phyloP scores from a whole-genome alignment of 2,797 vertebrate species.

The Pseudochaenichthys georgianus region DNA sequence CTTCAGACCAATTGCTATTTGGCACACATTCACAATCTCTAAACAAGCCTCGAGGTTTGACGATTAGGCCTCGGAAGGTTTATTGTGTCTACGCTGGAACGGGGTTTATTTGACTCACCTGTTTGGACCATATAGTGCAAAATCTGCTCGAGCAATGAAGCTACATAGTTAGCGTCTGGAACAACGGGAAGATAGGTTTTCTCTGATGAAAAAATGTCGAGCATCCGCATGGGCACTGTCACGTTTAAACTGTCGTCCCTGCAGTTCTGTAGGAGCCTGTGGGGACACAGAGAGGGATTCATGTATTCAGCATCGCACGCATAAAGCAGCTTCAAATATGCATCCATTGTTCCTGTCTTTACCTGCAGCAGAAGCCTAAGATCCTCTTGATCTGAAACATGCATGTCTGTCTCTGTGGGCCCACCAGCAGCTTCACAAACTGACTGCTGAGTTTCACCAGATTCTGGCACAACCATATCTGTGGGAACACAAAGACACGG shows the following conservation, averaged over 20 bases:
- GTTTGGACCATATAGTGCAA: constrained; percentile 99
- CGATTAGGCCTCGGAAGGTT: background rate
- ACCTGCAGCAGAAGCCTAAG: constrained; percentile 90
- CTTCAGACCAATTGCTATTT: constrained; percentile 27
- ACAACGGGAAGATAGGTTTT: constrained; percentile 92
- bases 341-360: background rate
- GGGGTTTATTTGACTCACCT: constrained; percentile 84
- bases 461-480: constrained; percentile 98
- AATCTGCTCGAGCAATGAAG: constrained; percentile 95
- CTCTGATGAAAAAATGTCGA: constrained; percentile 96
- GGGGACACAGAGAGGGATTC: constrained; percentile 38
- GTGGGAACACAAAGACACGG: constrained; percentile 54
- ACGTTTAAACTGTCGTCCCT: constrained; percentile 93
- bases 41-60: background rate
- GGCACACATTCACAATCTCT: constrained; percentile 18
- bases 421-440: constrained; percentile 92
- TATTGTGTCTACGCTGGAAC: background rate
- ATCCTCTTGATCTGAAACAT: constrained; percentile 97
- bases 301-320: background rate
- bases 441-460: constrained; percentile 92
- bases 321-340: background rate
- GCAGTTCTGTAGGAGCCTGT: constrained; percentile 91
- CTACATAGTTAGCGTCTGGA: constrained; percentile 89
- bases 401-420: constrained; percentile 92
- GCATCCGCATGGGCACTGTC: constrained; percentile 97